phyloP scores from a whole-genome alignment of 2,888 invertebrate species.

The Adela reaumurella region DNA sequence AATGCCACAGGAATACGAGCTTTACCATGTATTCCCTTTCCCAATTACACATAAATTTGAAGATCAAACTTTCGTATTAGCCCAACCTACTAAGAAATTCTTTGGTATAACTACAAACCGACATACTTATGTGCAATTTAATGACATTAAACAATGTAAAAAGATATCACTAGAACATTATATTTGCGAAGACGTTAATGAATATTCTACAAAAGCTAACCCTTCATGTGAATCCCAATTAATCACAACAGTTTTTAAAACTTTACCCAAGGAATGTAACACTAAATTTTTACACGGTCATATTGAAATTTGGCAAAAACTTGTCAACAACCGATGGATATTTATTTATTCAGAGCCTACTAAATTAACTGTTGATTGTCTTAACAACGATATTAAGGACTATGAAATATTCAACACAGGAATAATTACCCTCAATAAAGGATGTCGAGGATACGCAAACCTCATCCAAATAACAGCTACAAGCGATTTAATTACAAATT shows the following conservation, averaged over 20 bases:
- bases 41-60: conserved; percentile 2
- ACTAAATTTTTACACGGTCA: conserved; percentile 5
- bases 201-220: conserved; percentile 3
- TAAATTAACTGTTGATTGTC: too few species aligned
- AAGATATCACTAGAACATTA: conserved; percentile 3
- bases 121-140: conserved; percentile 5
- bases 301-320: neutral
- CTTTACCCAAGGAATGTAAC: neutral
- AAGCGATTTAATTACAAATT: conserved; percentile 2
- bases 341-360: too few species aligned
- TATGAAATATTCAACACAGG: too few species aligned
- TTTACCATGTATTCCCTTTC: conserved; percentile 4
- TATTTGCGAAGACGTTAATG: conserved; percentile 6
- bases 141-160: conserved; percentile 3
- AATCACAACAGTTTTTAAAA: conserved; percentile 3
- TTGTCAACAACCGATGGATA: too few species aligned
- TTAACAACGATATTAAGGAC: too few species aligned
- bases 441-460: too few species aligned
- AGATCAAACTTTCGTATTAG: neutral
- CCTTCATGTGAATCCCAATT: conserved; percentile 1
- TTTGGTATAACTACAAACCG: conserved; percentile 4
- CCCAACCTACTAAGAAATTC: conserved; percentile 3
- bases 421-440: too few species aligned
- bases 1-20: conserved; percentile 2
- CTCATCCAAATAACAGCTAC: too few species aligned